Base-by-base conservation (phyloP, 1,140 invertebrate genomes). In the Drosophila tani region DNA sequence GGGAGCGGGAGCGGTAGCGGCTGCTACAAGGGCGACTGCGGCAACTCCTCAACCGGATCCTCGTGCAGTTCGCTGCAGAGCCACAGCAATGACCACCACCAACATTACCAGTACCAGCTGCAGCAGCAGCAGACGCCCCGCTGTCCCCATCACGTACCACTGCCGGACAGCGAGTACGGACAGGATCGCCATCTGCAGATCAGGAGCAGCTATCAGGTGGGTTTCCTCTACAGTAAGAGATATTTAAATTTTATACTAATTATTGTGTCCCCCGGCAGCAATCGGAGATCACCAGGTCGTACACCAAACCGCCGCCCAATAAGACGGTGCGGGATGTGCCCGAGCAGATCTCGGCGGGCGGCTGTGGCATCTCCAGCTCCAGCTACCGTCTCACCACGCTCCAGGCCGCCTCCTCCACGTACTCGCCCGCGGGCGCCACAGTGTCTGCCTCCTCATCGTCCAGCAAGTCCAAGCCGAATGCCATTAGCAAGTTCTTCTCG, bases 151-250 rank as follows among this genome's bases (percentile, higher is more conserved):
- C 94, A 94, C 91, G 94, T 95, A 93, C 93, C 94, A 91, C 92
- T 95, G 90, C 94, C 94, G 57, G 94, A 95, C 92, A 94, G 94
- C 87, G 94, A 95, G 90, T 94, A 94, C 86, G 94, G 94, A 45
- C 94, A 93, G 79, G 94, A 95, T 93, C 93, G 94, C 59, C 93
- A 94, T 82, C 92, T 94, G 75, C 94, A 94, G 81, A 82, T 95
- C 90, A 93, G 94, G 92, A 94, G 94, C 88, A 93, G 93, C 93
- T 95, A 95, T 93, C 94, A 95, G 94, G 94, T 94, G 56, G 58
- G 75, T 82, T 8, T 12, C 4, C 4, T 9, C 0, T 0, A 2
- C 0, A 4, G 3, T 0, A 0, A 41, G 0, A 3, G 3, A 1
- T 17, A 12, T 3, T 21, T n/a, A 1, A 15, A 21, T 6, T 14